These are phyloP conservation scores for Acropora yongei DNA, from an alignment of 64 coral and sea anemone genomes.

Conservation along the genomic window DNA sequence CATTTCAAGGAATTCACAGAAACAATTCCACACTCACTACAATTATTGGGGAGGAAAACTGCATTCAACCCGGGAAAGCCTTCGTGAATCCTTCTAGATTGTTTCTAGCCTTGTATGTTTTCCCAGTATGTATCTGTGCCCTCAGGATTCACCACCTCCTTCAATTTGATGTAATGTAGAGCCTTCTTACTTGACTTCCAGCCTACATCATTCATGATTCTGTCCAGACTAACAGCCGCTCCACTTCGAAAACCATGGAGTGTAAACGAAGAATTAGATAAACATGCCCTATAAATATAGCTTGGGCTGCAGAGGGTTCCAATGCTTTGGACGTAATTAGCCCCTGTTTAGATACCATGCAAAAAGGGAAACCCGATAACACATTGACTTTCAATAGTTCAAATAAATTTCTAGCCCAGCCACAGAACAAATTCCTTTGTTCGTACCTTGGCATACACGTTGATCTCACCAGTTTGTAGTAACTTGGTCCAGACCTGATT, in stretches of 20 bases:
- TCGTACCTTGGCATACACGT: slow-evolving; percentile 24
- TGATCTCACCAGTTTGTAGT: neutral
- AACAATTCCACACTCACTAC: neutral
- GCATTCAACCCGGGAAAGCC: neutral
- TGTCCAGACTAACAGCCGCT: neutral
- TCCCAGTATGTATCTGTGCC: neutral
- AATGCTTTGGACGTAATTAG: neutral
- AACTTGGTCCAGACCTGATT: slow-evolving; percentile 48
- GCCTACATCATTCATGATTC: slow-evolving; percentile 6
- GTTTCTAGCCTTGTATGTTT: neutral
- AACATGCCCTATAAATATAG: neutral
- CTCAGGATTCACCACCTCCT: neutral
- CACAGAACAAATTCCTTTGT: neutral
- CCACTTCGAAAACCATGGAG: neutral
- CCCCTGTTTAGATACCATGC: neutral
- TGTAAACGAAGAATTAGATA: neutral
- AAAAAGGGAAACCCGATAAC: neutral
- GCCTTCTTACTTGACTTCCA: neutral
- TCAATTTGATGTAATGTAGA: slow-evolving; percentile 16
- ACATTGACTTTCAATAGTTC: neutral
- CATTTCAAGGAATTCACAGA: neutral
- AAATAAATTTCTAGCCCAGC: neutral
- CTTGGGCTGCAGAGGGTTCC: slow-evolving; percentile 2
- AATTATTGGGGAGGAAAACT: too few species aligned
- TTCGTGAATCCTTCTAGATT: neutral